phyloP scores from a whole-genome alignment of 2,888 invertebrate species.

The Pollenia angustigena region DNA sequence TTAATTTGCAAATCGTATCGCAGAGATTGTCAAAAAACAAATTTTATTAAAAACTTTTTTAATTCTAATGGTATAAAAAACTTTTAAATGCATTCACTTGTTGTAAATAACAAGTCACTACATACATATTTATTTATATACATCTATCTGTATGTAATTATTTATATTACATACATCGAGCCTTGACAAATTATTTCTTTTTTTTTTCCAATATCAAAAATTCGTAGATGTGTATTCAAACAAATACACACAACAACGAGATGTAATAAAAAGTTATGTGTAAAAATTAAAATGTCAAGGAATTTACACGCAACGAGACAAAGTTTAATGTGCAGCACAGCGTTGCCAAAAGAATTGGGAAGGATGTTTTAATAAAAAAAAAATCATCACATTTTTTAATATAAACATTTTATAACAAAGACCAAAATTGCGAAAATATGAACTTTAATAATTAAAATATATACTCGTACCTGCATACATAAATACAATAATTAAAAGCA shows the following conservation, averaged over 20 bases:
- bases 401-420: neutral
- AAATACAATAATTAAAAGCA: too few relatives aligned
- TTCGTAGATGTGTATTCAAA: neutral
- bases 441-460: too few relatives aligned
- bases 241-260: neutral
- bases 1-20: too few relatives aligned
- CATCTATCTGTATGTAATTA: neutral
- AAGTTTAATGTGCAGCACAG: neutral
- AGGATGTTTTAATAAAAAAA: neutral
- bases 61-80: too few relatives aligned
- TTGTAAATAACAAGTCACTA: too few relatives aligned
- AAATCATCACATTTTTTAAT: neutral
- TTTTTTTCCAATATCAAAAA: neutral
- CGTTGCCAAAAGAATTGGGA: neutral
- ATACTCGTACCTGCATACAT: too few relatives aligned
- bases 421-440: too few relatives aligned
- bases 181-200: slow-evolving; percentile 2
- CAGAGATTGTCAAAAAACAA: too few relatives aligned
- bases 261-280: slow-evolving; percentile 34
- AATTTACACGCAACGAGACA: slow-evolving; percentile 77
- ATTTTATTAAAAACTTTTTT: too few relatives aligned
- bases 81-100: too few relatives aligned
- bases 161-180: neutral
- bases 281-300: slow-evolving; percentile 79
- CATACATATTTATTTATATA: too few relatives aligned